Conservation (phyloP, 1,140 invertebrate genomes). For the Vanessa atalanta region DNA sequence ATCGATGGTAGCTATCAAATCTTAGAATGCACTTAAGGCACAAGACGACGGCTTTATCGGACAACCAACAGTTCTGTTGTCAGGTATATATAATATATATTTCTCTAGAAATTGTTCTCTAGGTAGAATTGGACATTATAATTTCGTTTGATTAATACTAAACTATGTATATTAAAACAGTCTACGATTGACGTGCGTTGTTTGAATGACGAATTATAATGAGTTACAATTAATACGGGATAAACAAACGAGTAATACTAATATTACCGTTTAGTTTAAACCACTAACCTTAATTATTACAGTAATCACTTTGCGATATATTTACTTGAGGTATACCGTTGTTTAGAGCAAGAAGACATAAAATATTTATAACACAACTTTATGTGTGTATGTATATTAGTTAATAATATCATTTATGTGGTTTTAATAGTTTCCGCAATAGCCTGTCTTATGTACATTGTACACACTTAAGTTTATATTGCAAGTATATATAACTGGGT, state of each 20-base stretch:
- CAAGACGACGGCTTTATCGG: neutral
- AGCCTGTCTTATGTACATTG: neutral
- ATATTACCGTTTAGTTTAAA: conserved; percentile 4
- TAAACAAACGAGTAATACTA: neutral
- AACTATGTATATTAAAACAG: neutral
- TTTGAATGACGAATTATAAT: neutral
- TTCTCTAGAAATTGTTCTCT: neutral
- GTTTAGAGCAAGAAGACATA: neutral
- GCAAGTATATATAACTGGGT: no score
- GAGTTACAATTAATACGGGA: neutral
- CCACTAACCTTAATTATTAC: conserved; percentile 16
- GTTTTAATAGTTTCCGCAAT: conserved; percentile 8
- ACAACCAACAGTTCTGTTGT: neutral
- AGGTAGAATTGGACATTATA: no score
- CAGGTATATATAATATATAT: neutral
- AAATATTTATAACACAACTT: neutral
- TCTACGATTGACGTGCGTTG: neutral
- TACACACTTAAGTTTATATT: no score
- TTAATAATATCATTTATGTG: conserved; percentile 3
- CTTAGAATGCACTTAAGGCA: conserved; percentile 23
- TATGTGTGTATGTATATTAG: neutral
- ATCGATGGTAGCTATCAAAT: conserved; percentile 27
- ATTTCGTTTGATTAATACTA: neutral
- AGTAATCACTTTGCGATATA: conserved; percentile 8
- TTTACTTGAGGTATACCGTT: neutral